These are phyloP conservation scores for Crotalus viridis DNA, from an alignment of 2,113 vertebrate species.

Conservation along the genomic window DNA sequence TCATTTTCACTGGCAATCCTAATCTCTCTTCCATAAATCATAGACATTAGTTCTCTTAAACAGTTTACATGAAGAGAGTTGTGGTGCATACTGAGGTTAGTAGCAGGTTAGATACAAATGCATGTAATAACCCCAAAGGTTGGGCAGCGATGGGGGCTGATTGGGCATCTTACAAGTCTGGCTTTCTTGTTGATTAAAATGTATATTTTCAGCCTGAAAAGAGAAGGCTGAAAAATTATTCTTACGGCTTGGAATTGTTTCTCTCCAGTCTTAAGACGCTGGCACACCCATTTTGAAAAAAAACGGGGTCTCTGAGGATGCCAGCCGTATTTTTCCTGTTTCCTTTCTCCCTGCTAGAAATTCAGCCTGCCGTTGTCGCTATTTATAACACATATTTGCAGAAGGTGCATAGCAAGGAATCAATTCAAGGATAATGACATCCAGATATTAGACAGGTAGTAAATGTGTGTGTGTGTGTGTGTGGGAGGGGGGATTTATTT, in stretches of 20 bases:
- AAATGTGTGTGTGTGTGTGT: background rate
- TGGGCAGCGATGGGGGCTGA: background rate
- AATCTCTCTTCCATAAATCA: conserved; percentile 31
- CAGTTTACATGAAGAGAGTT: background rate
- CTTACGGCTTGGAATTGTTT: background rate
- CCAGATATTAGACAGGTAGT: background rate
- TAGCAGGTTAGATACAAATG: background rate
- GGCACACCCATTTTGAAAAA: background rate
- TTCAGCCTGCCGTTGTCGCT: background rate
- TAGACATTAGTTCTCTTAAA: background rate
- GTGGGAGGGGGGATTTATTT: background rate
- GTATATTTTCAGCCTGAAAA: background rate
- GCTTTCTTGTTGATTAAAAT: background rate
- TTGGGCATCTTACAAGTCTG: background rate
- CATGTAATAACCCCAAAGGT: background rate
- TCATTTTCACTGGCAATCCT: conserved; percentile 46
- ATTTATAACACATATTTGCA: background rate
- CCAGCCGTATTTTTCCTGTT: background rate
- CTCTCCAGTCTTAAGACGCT: background rate
- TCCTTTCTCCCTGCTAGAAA: background rate
- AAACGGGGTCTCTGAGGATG: background rate
- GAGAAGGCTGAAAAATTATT: background rate
- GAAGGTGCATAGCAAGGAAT: background rate
- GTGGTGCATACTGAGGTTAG: background rate
- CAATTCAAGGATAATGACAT: background rate